Base-by-base conservation (phyloP, 2,888 invertebrate genomes). In the Drosophila suboccidentalis region DNA sequence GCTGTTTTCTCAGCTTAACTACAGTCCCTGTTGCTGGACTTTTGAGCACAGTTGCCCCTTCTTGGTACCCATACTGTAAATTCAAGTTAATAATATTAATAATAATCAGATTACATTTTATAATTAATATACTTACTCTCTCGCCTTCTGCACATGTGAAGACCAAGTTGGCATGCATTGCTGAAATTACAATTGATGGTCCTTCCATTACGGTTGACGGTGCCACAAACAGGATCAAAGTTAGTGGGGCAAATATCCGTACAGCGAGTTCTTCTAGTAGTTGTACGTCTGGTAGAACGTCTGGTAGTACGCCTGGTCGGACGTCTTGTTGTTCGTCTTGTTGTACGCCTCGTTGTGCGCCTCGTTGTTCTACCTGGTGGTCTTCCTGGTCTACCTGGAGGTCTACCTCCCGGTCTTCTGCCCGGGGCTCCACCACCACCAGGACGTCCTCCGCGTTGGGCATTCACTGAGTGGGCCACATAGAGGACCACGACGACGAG, bases 151-250 rank as follows among this genome's bases (percentile, higher is more conserved):
- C 61, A 62, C 1, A 10, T n/a, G 38, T 47, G 54, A 10, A 32
- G 46, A 19, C 15, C 2, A 5, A 46, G 17, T 29, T 26, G 17
- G n/a, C 61, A 62, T 26, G n/a, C 11, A 55, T 62, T 62, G 19
- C 46, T 38, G 15, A 62, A 62, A 46, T 46, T 62, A 32, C 61
- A 62, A 44, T 29, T 13, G 4, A 62, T 55, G 10, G 10, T 1
- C 26, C 46, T 62, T 8, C 46, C 29, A 22, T n/a, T 11, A 4
- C 61, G 61, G 11, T 19, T 4, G 1, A 38, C 46, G 5, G 54
- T 46, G 4, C 61, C 61, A 29, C 61, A 62, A 3, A 62, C 46
- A 8, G 55, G 61, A 38, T 54, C 11, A 32, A 11, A 5, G 19
- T 19, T 9, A 15, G 4, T 2, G n/a, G 54, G 17, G 11, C 54